These are phyloP conservation scores for Minunthozetes semirufus DNA, from an alignment of 2,888 invertebrate species.

Conservation along the genomic window DNA sequence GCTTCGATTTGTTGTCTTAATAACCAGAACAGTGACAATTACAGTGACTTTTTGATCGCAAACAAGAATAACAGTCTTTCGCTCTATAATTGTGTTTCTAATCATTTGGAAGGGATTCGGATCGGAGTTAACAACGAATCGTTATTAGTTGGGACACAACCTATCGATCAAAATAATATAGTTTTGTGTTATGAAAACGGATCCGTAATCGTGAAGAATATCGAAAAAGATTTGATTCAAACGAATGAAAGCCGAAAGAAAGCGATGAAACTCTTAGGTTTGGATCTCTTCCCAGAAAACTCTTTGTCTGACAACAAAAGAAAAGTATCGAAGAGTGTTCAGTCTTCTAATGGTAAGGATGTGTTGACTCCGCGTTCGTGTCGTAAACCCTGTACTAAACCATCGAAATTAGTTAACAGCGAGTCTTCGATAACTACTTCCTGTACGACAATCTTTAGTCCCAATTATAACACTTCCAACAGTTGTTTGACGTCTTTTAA, in stretches of 20 bases:
- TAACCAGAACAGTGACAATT: not conserved
- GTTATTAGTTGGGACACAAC: slow-evolving; percentile 22
- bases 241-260: slow-evolving; percentile 31
- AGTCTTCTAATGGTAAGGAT: slow-evolving; percentile 8
- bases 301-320: not conserved
- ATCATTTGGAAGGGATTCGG: slow-evolving; percentile 26
- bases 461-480: slow-evolving; percentile 31
- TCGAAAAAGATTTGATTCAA: slow-evolving; percentile 35
- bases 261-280: slow-evolving; percentile 38
- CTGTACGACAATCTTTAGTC: slow-evolving; percentile 20
- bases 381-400: slow-evolving; percentile 14
- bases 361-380: not conserved
- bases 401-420: slow-evolving; percentile 30
- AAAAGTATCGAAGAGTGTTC: slow-evolving; percentile 21
- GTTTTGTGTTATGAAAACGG: slow-evolving; percentile 38
- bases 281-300: slow-evolving; percentile 12
- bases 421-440: slow-evolving; percentile 4
- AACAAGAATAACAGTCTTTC: slow-evolving; percentile 34
- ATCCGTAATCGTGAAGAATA: slow-evolving; percentile 30
- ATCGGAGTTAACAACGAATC: slow-evolving; percentile 21
- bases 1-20: slow-evolving; percentile 32
- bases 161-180: slow-evolving; percentile 36
- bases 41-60: slow-evolving; percentile 35
- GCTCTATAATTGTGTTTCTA: slow-evolving; percentile 32
- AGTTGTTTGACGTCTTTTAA: slow-evolving; percentile 36